Conservation (phyloP, 2,113 vertebrate genomes). For the Geococcyx californianus region DNA sequence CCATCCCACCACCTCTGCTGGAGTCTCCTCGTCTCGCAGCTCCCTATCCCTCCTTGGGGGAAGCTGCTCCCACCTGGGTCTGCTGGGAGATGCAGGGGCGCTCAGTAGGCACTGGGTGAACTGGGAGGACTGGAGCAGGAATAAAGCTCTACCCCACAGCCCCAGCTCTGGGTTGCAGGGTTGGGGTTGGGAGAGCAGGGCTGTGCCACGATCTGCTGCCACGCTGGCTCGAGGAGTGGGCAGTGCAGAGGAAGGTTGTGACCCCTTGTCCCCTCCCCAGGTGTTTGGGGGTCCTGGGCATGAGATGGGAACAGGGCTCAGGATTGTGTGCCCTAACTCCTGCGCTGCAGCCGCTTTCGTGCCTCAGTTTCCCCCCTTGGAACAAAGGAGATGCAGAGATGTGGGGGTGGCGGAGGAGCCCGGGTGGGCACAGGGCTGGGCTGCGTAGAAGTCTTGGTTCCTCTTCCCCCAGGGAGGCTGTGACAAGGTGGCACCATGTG, state of each 20-base stretch:
- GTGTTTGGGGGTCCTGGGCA: not conserved
- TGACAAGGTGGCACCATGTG: fast-evolving
- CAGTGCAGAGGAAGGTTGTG: not conserved
- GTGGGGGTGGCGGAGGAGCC: not conserved
- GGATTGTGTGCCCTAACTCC: too few relatives aligned
- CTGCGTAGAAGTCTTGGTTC: not conserved
- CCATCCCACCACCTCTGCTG: fast-evolving
- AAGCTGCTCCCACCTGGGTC: too few relatives aligned
- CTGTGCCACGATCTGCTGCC: not conserved
- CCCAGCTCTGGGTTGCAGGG: fast-evolving
- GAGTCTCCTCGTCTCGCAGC: not conserved
- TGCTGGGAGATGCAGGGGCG: too few relatives aligned
- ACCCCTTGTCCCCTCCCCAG: not conserved
- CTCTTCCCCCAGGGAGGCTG: not conserved
- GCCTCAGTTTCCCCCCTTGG: not conserved
- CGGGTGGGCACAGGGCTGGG: fast-evolving
- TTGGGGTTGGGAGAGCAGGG: not conserved
- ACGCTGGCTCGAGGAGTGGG: not conserved
- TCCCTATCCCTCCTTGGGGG: too few relatives aligned
- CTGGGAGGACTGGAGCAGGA: not conserved
- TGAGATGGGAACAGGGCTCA: fast-evolving
- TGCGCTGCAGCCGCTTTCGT: fast-evolving
- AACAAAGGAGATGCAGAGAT: not conserved
- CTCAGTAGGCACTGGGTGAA: not conserved
- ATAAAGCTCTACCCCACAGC: not conserved